A percentile compares a stretch with the other conserved stretches of the same genome.
These are phyloP conservation scores for Eptatretus burgeri DNA, from an alignment of 2,113 vertebrate genomes.

Conservation along the genomic window DNA sequence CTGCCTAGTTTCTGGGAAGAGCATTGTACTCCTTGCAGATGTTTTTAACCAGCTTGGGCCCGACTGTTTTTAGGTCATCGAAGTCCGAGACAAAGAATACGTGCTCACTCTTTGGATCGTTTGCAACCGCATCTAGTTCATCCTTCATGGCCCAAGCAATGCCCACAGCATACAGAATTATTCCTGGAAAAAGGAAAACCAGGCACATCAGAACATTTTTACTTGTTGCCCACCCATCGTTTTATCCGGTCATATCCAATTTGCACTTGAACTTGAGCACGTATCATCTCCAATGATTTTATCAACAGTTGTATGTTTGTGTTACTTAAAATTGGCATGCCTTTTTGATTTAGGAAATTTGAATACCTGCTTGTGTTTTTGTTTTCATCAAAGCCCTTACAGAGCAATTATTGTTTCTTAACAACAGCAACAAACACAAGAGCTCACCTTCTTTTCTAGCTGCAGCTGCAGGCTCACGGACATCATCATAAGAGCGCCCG, in stretches of 20 bases:
- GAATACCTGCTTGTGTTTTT: too few species aligned
- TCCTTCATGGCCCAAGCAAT: slow-evolving; percentile 80
- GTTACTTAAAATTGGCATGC: too few species aligned
- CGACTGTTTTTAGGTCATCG: slow-evolving; percentile 49
- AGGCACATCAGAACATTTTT: too few species aligned
- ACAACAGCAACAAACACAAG: neutral
- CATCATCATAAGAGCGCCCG: slow-evolving; percentile 65
- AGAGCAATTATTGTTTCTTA: too few species aligned
- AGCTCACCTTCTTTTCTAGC: slow-evolving; percentile 47
- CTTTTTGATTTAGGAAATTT: too few species aligned
- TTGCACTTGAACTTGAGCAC: too few species aligned
- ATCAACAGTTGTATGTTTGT: too few species aligned
- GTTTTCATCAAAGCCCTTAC: too few species aligned
- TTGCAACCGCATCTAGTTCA: slow-evolving; percentile 73
- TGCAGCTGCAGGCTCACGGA: slow-evolving; percentile 34
- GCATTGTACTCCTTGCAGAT: slow-evolving; percentile 93
- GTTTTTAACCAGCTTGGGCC: slow-evolving; percentile 59
- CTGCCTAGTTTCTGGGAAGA: slow-evolving; percentile 54
- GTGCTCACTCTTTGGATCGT: slow-evolving; percentile 55
- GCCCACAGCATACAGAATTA: slow-evolving; percentile 65
- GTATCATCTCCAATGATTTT: too few species aligned
- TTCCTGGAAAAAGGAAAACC: slow-evolving; percentile 22
- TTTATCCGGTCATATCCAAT: too few species aligned
- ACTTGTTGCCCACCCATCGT: too few species aligned
- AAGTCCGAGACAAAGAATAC: slow-evolving; percentile 93